Conservation (phyloP, 2,888 invertebrate genomes). For the Dryococelus australis region DNA sequence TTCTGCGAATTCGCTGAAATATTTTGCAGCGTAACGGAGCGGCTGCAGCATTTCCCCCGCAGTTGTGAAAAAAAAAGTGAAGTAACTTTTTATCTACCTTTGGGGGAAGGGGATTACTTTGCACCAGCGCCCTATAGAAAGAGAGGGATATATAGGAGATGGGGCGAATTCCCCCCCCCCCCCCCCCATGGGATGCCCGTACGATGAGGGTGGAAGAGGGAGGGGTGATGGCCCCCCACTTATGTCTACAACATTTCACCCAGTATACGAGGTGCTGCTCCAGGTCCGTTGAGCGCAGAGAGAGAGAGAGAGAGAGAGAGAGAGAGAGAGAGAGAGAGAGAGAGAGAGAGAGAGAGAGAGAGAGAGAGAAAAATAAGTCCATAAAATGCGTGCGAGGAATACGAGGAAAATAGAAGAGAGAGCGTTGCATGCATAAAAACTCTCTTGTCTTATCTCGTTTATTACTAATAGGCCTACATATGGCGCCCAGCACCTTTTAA, state of each 20-base stretch:
- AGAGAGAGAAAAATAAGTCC: neutral
- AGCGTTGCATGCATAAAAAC: neutral
- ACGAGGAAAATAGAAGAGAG: neutral
- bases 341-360: neutral
- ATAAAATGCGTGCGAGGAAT: neutral
- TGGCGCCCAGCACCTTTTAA: too few species aligned
- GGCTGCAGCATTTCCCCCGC: neutral
- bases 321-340: neutral
- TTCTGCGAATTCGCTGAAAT: neutral
- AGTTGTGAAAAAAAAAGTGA: neutral
- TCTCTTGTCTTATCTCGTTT: too few species aligned
- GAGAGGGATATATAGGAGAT: too few species aligned
- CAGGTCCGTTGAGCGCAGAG: neutral
- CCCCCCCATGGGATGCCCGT: too few species aligned
- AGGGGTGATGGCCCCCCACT: neutral
- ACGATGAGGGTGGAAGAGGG: neutral
- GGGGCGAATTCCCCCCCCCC: too few species aligned
- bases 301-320: neutral
- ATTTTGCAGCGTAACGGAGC: neutral
- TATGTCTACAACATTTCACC: constrained; percentile 16
- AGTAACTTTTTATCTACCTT: neutral
- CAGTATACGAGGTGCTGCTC: neutral
- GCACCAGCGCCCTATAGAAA: neutral
- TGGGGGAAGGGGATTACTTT: neutral
- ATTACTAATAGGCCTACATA: too few species aligned